Evolutionary conservation across 2,113 vertebrate genomes (phyloP).

Genomic region (Phasianus colchicus): DNA sequence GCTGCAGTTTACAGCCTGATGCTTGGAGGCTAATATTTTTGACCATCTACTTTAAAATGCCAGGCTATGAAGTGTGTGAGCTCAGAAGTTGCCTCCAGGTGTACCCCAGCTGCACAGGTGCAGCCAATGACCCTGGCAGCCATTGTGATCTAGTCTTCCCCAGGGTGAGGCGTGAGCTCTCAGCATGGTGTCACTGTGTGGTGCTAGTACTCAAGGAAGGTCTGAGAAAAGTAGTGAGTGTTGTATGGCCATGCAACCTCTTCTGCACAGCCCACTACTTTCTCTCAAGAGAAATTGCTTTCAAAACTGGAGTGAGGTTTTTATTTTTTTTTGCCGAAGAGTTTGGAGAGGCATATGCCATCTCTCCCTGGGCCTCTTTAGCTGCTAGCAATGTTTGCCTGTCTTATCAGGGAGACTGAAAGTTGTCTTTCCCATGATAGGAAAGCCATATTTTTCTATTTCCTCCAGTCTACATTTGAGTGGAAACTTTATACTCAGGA

Average conservation of each 20-base stretch:
- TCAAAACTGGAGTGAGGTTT: neutral
- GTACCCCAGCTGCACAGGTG: neutral
- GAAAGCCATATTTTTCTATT: neutral
- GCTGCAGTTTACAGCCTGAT: neutral
- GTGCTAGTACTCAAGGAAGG: neutral
- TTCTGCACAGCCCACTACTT: neutral
- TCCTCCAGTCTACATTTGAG: neutral
- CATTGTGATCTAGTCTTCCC: neutral
- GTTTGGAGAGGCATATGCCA: neutral
- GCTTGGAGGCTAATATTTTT: neutral
- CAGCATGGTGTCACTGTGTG: rapidly evolving
- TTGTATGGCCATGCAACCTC: rapidly evolving
- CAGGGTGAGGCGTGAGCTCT: rapidly evolving
- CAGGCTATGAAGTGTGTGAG: neutral
- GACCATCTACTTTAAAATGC: neutral
- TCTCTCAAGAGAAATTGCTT: neutral
- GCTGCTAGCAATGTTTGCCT: neutral
- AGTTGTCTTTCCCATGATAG: neutral
- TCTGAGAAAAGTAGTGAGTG: rapidly evolving
- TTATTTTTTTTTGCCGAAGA: neutral
- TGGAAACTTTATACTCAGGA: neutral
- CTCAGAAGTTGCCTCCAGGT: neutral
- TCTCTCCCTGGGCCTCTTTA: neutral
- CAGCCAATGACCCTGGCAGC: neutral
- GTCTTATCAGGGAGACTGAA: neutral